phyloP scores from a whole-genome alignment of 2,888 invertebrate genomes.

The Pyrrhosoma nymphula region DNA sequence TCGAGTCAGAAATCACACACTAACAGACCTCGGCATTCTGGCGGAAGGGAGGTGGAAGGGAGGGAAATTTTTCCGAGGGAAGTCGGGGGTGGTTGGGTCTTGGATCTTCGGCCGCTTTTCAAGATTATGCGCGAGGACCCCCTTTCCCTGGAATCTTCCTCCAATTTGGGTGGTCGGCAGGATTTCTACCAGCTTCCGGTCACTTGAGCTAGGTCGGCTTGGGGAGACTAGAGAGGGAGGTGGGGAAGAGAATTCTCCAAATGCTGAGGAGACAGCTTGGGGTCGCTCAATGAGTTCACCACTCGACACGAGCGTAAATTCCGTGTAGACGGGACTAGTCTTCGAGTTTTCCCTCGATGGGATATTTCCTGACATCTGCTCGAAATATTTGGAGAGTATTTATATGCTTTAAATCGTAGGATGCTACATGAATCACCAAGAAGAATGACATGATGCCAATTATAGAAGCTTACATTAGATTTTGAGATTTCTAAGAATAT shows the following conservation, averaged over 20 bases:
- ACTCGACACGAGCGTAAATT: background rate
- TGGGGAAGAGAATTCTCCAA: background rate
- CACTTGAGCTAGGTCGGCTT: slow-evolving; percentile 27
- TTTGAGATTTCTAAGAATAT: no score
- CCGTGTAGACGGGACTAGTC: background rate
- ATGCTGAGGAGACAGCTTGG: background rate
- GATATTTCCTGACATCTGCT: background rate
- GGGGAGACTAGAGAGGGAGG: background rate
- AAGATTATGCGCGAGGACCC: slow-evolving; percentile 51
- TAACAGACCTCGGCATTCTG: slow-evolving; percentile 7
- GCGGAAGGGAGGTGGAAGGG: background rate
- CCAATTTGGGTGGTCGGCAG: slow-evolving; percentile 63
- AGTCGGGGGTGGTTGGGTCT: background rate
- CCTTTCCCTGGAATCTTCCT: slow-evolving; percentile 52
- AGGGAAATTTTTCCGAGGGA: background rate
- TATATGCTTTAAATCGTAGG: background rate
- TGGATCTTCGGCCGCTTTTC: background rate
- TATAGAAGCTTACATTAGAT: no score
- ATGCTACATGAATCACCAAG: no score
- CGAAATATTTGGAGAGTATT: background rate
- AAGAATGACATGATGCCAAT: no score
- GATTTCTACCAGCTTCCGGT: slow-evolving; percentile 60
- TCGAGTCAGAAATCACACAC: slow-evolving; percentile 29
- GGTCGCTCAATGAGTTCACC: background rate
- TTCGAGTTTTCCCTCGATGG: background rate